Base-by-base conservation (phyloP, 1,140 invertebrate genomes). In the Drosophila paulistorum region DNA sequence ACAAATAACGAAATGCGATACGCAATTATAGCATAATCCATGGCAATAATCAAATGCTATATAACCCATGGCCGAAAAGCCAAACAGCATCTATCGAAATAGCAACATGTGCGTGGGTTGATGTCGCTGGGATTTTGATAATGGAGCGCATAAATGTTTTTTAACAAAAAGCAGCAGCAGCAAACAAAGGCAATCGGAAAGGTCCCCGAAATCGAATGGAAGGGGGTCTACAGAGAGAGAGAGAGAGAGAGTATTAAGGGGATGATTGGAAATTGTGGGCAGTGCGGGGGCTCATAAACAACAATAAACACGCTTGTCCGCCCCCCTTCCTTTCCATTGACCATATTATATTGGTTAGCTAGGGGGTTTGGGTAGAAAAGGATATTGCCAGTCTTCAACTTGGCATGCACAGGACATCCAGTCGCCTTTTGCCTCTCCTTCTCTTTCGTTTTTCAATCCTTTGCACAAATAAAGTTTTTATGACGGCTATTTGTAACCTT, bases 391-490 rank as follows among this genome's bases (percentile, higher is more conserved):
- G 77, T 60, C 68, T 60, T 58, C 78, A 74, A 81, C 68, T 86
- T 85, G 68, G 64, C 83, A 87, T 87, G 76, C 82, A 87, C 60
- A 57, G 64, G 57, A 62, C 67, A 79, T 87, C 48, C 68, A 39
- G 37, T 39, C 37, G 10, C 37, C 37, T 13, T 37, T 11, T 37
- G 2, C 35, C 7, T 60, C 60, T 51, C 11, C n/a, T 39, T 64
- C 77, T 67, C 67, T 76, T 77, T 83, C 64, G 64, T 69, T 79
- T 89, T 89, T 89, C 84, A 87, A 89, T 87, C 83, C 83, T 84
- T 87, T 87, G 77, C 68, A 77, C 85, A 87, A 89, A 89, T 89
- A 89, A 89, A 89, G 68, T 89, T 89, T 89, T 89, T 89, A 89
- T 89, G 85, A 77, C 65, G 68, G 84, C 85, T 89, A 89, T 89